Conservation (phyloP, 2,113 vertebrate species). For the Agelaius phoeniceus region DNA sequence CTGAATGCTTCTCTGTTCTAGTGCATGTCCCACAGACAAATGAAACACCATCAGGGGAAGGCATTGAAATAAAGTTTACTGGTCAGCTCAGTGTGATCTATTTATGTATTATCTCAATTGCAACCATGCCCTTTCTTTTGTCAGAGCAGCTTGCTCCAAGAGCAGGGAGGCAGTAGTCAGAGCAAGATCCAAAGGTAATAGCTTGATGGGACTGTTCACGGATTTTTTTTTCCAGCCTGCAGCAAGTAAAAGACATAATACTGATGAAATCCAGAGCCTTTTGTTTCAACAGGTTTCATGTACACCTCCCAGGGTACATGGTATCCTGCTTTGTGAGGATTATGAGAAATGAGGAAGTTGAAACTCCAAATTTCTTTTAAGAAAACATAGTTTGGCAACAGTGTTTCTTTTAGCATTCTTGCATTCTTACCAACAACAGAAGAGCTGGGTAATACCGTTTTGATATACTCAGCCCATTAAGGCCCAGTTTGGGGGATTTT, state of each 20-base stretch:
- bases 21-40: neutral
- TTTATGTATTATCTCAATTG: neutral
- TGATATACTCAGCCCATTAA: slow-evolving; percentile 1
- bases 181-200: slow-evolving; percentile 2
- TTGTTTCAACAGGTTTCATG: slow-evolving; percentile 26
- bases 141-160: neutral
- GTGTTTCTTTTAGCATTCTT: neutral
- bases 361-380: neutral
- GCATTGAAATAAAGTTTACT: slow-evolving; percentile 21
- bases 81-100: neutral
- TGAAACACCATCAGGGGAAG: neutral
- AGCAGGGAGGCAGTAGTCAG: neutral
- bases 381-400: neutral
- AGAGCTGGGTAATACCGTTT: neutral
- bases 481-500: neutral
- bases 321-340: slow-evolving; percentile 1
- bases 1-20: slow-evolving; percentile 29
- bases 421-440: neutral
- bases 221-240: neutral
- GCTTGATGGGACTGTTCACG: neutral
- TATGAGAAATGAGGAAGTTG: neutral
- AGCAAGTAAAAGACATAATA: neutral
- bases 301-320: neutral
- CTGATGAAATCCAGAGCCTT: neutral
- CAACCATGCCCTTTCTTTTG: neutral